phyloP scores from a whole-genome alignment of 2,797 vertebrate genomes.

The Sebastes ruberrimus region DNA sequence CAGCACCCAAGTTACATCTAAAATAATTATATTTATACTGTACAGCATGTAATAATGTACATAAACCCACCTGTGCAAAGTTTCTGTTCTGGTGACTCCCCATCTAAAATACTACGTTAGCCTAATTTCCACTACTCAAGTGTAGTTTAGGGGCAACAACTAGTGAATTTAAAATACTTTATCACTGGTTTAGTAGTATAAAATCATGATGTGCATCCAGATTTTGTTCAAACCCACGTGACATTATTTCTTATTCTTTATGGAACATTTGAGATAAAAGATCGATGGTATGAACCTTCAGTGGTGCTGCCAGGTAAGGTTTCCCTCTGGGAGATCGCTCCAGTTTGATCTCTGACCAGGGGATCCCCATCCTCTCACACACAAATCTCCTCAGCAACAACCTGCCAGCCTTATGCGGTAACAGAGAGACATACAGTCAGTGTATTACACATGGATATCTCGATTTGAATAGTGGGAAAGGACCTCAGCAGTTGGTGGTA shows the following conservation, averaged over 20 bases:
- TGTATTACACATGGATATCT: background rate
- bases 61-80: background rate
- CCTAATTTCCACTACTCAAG: background rate
- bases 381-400: constrained; percentile 92
- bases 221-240: background rate
- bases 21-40: background rate
- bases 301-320: constrained; percentile 86
- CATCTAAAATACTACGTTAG: background rate
- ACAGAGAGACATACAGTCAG: background rate
- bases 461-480: background rate
- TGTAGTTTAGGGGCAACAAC: background rate
- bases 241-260: background rate
- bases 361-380: constrained; percentile 88
- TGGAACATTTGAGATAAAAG: background rate
- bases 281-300: constrained; percentile 40
- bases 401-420: constrained; percentile 86
- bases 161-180: background rate
- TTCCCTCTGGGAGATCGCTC: constrained; percentile 92
- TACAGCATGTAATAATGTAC: background rate
- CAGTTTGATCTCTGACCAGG: constrained; percentile 92
- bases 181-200: background rate
- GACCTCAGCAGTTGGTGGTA: background rate
- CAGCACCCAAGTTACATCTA: background rate
- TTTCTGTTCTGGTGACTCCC: background rate
- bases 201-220: background rate